Base-by-base conservation (phyloP, 2,113 vertebrate species). In the Cryptotis parvus region DNA sequence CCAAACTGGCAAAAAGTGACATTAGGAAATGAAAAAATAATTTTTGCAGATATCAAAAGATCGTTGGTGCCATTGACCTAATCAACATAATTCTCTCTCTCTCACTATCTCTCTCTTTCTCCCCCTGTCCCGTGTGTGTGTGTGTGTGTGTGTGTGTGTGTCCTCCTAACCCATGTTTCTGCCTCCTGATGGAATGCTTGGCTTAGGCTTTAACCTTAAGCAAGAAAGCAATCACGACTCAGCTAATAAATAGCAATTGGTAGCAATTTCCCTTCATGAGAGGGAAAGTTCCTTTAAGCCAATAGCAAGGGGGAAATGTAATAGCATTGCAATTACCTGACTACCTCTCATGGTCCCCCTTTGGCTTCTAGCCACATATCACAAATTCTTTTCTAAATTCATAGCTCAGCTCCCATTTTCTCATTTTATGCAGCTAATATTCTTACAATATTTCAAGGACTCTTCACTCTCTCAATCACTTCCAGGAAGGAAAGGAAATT, bases 401-500 rank as follows among this genome's bases (percentile, higher is more conserved):
- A 75, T 81, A 95, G 79, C 76, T 96, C 85, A 15, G 55, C 22
- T 87, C 69, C 52, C 80, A 83, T 90, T 83, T 90, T 92, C 94
- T 95, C 83, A 84, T 94, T 83, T 89, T 92, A 83, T 74, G 39
- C 29, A 78, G 85, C 66, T 94, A 94, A 92, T 93, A 93, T 80
- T 65, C 74, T 94, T 10, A 35, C 39, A 37, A 7, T 90, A 90
- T 90, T 84, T 93, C 90, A 92, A 96, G 83, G 27, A 84, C 92
- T 74, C 92, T 94, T 94, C 83, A 94, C 45, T 72, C 63, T 12
- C 55, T 97, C 80, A 75, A 41, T 91, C 82, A 81, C 41, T 90
- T 95, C 80, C 90, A 93, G 84, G 69, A 95, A 95, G 90, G 92
- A 94, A 85, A 93, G 63, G 63, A 89, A 95, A 93, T 93, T 90